A percentile compares a stretch with the other conserved stretches of the same genome.
Conservation (phyloP, 2,888 invertebrate genomes). For the Resseliella maxima region DNA sequence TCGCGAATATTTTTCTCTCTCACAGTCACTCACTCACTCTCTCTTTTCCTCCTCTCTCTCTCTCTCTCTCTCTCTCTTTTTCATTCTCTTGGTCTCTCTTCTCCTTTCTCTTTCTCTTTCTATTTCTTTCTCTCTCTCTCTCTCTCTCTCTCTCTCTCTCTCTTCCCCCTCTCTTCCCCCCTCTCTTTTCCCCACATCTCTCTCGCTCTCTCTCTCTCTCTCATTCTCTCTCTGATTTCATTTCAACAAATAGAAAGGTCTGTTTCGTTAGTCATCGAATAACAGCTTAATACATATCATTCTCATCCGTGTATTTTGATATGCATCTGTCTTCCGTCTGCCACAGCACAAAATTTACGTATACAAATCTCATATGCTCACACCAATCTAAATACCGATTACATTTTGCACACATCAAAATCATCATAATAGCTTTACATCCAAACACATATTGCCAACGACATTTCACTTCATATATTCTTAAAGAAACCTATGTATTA, state of each 20-base stretch:
- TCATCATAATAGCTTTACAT: conserved; percentile 26
- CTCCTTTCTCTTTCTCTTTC: background rate
- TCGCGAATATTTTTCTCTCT: background rate
- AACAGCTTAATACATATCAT: background rate
- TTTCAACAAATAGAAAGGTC: conserved; percentile 30
- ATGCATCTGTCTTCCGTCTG: conserved; percentile 51
- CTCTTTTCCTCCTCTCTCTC: background rate
- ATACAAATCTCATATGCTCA: background rate
- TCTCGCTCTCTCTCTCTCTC: background rate
- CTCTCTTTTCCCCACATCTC: background rate
- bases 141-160: background rate
- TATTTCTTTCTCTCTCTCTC: background rate
- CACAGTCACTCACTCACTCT: background rate
- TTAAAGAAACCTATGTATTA: conserved; percentile 31
- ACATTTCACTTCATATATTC: conserved; percentile 47
- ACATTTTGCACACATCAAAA: conserved; percentile 40
- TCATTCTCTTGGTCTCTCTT: background rate
- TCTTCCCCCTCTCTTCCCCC: background rate
- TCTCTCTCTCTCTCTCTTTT: background rate
- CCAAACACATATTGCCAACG: background rate
- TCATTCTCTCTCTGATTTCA: background rate
- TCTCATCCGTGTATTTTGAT: background rate
- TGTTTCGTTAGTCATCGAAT: background rate
- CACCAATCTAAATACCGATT: conserved; percentile 40
- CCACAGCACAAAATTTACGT: background rate